phyloP scores from a whole-genome alignment of 2,888 invertebrate genomes.

The Eupithecia tripunctaria region DNA sequence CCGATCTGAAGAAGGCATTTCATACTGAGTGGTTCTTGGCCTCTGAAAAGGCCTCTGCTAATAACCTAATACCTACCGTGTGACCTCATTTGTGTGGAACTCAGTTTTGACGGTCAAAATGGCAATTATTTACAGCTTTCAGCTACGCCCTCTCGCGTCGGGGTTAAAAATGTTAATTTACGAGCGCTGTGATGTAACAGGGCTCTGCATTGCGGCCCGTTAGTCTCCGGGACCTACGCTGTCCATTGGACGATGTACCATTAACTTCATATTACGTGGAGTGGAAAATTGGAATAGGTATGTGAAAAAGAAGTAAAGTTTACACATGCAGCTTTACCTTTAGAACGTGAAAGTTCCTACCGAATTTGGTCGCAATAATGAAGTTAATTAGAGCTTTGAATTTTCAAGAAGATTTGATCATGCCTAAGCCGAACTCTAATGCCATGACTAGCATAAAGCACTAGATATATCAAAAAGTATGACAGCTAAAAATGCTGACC shows the following conservation, averaged over 20 bases:
- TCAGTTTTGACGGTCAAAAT: conserved; percentile 11
- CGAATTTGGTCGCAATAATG: neutral
- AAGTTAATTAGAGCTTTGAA: neutral
- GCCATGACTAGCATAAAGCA: conserved; percentile 6
- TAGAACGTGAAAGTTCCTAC: neutral
- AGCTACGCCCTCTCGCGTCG: conserved; percentile 10
- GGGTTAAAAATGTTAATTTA: conserved; percentile 28
- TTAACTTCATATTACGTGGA: neutral
- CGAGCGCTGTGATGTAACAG: conserved; percentile 27
- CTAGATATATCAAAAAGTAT: conserved; percentile 12
- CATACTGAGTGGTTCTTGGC: conserved; percentile 4
- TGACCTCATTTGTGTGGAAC: conserved; percentile 7
- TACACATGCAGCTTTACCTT: neutral
- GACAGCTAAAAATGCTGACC: conserved; percentile 37
- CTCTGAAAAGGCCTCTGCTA: neutral
- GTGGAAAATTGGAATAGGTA: neutral
- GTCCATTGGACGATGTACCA: conserved; percentile 1
- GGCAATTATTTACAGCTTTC: conserved; percentile 15
- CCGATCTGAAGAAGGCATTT: neutral
- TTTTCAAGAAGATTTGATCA: neutral
- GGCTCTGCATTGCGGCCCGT: conserved; percentile 28
- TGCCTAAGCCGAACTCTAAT: neutral
- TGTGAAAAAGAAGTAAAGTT: neutral
- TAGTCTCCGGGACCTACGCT: neutral
- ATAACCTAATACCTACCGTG: conserved; percentile 1